phyloP scores from a whole-genome alignment of 2,797 vertebrate species.

The Sternotherus odoratus region DNA sequence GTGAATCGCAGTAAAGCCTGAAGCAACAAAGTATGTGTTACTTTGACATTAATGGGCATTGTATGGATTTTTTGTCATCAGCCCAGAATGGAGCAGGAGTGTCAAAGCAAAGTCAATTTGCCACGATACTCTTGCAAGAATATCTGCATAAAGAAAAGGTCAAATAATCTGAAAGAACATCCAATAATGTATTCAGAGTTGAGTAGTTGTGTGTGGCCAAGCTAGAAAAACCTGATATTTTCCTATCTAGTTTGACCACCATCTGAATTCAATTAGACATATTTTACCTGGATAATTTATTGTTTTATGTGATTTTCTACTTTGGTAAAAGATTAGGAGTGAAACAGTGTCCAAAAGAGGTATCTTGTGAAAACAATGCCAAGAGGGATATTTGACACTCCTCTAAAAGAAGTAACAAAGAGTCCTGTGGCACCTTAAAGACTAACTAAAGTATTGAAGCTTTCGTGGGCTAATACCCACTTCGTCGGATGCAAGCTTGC shows the following conservation, averaged over 20 bases:
- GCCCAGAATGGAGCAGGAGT: constrained; percentile 61
- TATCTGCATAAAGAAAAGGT: constrained; percentile 75
- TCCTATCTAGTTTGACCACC: not conserved
- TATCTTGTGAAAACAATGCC: constrained; percentile 63
- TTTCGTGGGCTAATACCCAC: too few species aligned
- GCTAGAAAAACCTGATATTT: constrained; percentile 27
- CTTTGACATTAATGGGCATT: constrained; percentile 66
- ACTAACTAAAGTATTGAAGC: too few species aligned
- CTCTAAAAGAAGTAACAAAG: too few species aligned
- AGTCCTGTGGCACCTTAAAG: too few species aligned
- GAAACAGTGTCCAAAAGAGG: constrained; percentile 62
- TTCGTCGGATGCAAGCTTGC: too few species aligned
- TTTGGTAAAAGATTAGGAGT: constrained; percentile 63
- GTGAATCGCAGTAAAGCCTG: constrained; percentile 65
- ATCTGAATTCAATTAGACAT: constrained; percentile 1
- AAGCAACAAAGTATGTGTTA: constrained; percentile 73
- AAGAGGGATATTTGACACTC: constrained; percentile 67
- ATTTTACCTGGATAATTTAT: not conserved
- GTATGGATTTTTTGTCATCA: constrained; percentile 77
- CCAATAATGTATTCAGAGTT: constrained; percentile 7
- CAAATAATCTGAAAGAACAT: constrained; percentile 63
- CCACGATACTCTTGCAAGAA: constrained; percentile 45
- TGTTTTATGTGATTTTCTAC: constrained; percentile 29
- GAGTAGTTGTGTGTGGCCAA: not conserved
- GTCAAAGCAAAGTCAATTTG: constrained; percentile 72